These are phyloP conservation scores for Cephus spinipes DNA, from an alignment of 2,888 invertebrate genomes.

Conservation along the genomic window DNA sequence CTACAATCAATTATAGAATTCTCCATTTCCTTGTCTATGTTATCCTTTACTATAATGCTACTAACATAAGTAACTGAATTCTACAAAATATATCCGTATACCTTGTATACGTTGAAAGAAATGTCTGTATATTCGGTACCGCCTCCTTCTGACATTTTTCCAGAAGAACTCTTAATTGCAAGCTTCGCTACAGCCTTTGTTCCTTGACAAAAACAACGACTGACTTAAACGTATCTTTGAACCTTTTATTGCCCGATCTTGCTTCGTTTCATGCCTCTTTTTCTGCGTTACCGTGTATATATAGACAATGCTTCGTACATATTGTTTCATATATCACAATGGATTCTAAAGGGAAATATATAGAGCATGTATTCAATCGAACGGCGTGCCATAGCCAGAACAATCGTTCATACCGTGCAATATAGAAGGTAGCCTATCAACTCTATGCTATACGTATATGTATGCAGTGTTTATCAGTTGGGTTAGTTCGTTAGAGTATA, in stretches of 20 bases:
- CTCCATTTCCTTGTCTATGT: neutral
- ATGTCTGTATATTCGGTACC: neutral
- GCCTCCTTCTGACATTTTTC: conserved; percentile 12
- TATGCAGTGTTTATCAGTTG: neutral
- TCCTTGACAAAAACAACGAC: neutral
- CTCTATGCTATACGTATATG: neutral
- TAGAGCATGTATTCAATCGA: neutral
- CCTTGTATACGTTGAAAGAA: neutral
- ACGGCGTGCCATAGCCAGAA: neutral
- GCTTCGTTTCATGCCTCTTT: neutral
- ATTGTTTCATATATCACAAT: neutral
- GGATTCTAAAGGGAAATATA: neutral
- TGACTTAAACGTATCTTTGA: neutral
- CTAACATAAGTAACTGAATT: neutral
- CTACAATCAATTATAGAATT: neutral
- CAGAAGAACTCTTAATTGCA: conserved; percentile 20
- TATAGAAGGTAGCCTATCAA: neutral
- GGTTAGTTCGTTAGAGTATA: neutral
- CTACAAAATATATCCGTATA: neutral
- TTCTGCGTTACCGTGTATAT: neutral
- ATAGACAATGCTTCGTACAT: neutral
- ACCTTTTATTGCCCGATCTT: neutral
- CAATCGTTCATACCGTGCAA: neutral
- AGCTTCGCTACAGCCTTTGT: conserved; percentile 9
- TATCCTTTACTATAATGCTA: neutral